phyloP scores from a whole-genome alignment of 23 tunicate genomes.

The Trididemnum clinides region DNA sequence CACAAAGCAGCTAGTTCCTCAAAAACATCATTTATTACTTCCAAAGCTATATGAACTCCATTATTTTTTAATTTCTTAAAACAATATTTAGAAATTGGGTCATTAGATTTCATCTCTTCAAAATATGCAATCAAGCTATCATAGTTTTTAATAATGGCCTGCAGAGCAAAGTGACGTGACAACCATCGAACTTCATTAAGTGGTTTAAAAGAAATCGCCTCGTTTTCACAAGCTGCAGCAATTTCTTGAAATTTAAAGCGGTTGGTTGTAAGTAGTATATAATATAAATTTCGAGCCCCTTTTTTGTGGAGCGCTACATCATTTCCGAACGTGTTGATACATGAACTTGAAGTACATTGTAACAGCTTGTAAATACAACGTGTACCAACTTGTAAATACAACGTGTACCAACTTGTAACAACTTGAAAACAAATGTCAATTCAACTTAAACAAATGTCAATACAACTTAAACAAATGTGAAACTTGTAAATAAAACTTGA shows the following conservation, averaged over 20 bases:
- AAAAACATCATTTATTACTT: not conserved
- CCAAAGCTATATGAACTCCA: constrained; percentile 22
- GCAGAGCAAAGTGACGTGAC: constrained; percentile 20
- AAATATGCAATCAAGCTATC: constrained; percentile 19
- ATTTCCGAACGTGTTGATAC: no score
- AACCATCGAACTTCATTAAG: constrained; percentile 17
- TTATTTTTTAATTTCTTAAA: constrained; percentile 10
- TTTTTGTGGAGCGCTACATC: no score
- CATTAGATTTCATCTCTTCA: constrained; percentile 20
- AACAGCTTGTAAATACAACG: no score
- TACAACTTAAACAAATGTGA: no score
- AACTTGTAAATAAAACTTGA: no score
- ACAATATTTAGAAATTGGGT: constrained; percentile 14
- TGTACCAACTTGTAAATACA: no score
- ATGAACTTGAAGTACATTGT: no score
- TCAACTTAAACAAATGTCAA: no score
- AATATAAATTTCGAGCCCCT: no score
- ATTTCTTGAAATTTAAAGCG: constrained; percentile 6
- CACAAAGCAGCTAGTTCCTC: constrained; percentile 19
- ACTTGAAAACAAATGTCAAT: no score
- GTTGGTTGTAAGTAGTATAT: constrained; percentile 4
- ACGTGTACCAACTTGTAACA: no score
- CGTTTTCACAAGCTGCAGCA: constrained; percentile 15
- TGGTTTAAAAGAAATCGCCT: constrained; percentile 4
- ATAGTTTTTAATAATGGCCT: constrained; percentile 19